A percentile compares a stretch with the other conserved stretches of the same genome.
Conservation (phyloP, 1,140 invertebrate genomes). For the Odontomachus brunneus region DNA sequence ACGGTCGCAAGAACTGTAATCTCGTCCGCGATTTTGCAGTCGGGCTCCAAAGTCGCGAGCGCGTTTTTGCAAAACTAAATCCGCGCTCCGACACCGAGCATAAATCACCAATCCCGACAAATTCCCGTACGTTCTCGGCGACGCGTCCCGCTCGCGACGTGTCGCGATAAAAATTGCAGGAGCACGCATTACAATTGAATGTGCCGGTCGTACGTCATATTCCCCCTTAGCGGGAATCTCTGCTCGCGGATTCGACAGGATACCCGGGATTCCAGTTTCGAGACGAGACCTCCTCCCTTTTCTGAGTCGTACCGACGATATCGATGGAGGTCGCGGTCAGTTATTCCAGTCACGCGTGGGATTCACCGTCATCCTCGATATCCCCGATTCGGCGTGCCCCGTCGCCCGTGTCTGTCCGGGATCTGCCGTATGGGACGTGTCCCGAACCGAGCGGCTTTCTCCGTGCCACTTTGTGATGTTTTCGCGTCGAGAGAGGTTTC, state of each 20-base stretch:
- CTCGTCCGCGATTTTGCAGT: conserved; percentile 25
- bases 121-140: conserved; percentile 16
- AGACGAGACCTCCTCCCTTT: conserved; percentile 35
- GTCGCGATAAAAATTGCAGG: conserved; percentile 49
- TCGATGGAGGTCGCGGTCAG: conserved; percentile 4
- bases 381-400: conserved; percentile 54
- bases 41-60: conserved; percentile 8
- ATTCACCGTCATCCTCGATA: conserved; percentile 63
- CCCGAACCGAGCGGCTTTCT: background rate
- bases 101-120: conserved; percentile 51
- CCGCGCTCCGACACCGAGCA: conserved; percentile 6
- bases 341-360: conserved; percentile 70
- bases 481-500: conserved; percentile 4
- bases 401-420: conserved; percentile 10
- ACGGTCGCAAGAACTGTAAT: conserved; percentile 36
- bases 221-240: conserved; percentile 37
- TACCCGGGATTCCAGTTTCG: conserved; percentile 33
- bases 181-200: conserved; percentile 40
- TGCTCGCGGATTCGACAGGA: conserved; percentile 42
- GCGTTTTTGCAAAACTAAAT: conserved; percentile 26
- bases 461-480: background rate
- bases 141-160: conserved; percentile 1
- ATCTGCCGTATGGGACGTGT: background rate
- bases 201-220: conserved; percentile 50
- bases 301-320: conserved; percentile 5